Evolutionary conservation across 2,113 vertebrate species (phyloP).

Genomic region (Mola mola): DNA sequence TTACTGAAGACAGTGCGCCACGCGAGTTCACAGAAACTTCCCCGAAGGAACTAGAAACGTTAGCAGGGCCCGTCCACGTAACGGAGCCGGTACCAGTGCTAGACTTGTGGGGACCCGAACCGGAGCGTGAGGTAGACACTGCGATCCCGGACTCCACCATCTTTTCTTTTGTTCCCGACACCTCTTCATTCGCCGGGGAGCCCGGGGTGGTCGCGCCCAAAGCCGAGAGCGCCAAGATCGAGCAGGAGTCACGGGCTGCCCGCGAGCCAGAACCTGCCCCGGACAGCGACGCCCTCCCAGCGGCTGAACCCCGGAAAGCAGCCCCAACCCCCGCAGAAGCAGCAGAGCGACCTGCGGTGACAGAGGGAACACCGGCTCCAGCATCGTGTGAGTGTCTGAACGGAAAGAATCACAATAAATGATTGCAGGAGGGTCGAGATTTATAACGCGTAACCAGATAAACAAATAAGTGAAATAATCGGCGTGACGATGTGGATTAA

Average conservation of each 20-base stretch:
- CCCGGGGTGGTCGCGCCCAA: slow-evolving; percentile 22
- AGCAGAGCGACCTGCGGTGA: slow-evolving; percentile 58
- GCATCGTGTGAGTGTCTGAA: slow-evolving; percentile 68
- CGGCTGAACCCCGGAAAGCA: slow-evolving; percentile 55
- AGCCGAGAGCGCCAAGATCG: slow-evolving; percentile 29
- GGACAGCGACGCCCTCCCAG: slow-evolving; percentile 69
- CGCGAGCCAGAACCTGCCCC: slow-evolving; percentile 50
- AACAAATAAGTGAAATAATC: accelerated
- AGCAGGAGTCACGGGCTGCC: slow-evolving; percentile 24
- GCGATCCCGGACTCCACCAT: slow-evolving; percentile 60
- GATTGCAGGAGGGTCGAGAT: accelerated
- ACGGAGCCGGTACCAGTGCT: neutral
- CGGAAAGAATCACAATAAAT: neutral
- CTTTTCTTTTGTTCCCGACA: neutral
- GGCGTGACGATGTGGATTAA: accelerated
- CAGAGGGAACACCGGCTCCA: slow-evolving; percentile 64
- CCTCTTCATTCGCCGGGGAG: neutral
- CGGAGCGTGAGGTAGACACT: slow-evolving; percentile 10
- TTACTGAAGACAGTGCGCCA: slow-evolving; percentile 50
- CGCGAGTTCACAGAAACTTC: slow-evolving; percentile 36
- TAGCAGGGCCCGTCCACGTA: slow-evolving; percentile 4
- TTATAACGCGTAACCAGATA: neutral
- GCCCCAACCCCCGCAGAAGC: slow-evolving; percentile 65
- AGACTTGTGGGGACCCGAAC: neutral
- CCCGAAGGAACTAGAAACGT: slow-evolving; percentile 12